phyloP scores from a whole-genome alignment of 2,888 invertebrate genomes.

The Brachypalpus laphriformis region DNA sequence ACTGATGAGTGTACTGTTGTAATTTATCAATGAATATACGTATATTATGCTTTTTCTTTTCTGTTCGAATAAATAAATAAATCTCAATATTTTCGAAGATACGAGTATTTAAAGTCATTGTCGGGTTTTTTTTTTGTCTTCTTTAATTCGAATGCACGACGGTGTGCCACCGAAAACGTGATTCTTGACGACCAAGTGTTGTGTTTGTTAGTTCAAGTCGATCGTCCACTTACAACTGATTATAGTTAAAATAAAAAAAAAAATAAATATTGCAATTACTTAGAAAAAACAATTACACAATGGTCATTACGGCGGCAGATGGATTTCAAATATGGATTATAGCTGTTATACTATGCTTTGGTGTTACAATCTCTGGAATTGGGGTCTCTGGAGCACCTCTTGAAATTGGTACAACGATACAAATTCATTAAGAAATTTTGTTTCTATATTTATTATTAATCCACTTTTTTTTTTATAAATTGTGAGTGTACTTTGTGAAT shows the following conservation, averaged over 20 bases:
- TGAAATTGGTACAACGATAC: conserved; percentile 60
- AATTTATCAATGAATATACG: conserved; percentile 27
- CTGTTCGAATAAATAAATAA: not conserved
- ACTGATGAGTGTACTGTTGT: not conserved
- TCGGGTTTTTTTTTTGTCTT: not conserved
- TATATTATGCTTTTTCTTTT: not conserved
- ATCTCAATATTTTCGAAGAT: not conserved
- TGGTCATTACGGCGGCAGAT: conserved; percentile 11
- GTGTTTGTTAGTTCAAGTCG: not conserved
- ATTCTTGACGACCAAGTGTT: conserved; percentile 6
- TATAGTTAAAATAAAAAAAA: not conserved
- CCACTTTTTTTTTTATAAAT: too few species aligned
- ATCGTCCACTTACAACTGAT: not conserved
- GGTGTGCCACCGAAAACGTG: conserved; percentile 23
- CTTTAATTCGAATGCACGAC: conserved; percentile 18
- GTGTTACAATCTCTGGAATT: conserved; percentile 13
- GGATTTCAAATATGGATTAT: conserved; percentile 48
- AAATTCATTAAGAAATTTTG: not conserved
- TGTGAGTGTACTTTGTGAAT: too few species aligned
- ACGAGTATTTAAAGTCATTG: conserved; percentile 26
- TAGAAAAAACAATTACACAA: conserved; percentile 29
- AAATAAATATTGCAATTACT: not conserved
- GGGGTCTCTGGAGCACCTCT: conserved; percentile 48
- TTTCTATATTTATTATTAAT: too few species aligned
- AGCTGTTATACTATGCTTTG: conserved; percentile 39